phyloP scores from a whole-genome alignment of 2,888 invertebrate species.

The Smittia sp. region DNA sequence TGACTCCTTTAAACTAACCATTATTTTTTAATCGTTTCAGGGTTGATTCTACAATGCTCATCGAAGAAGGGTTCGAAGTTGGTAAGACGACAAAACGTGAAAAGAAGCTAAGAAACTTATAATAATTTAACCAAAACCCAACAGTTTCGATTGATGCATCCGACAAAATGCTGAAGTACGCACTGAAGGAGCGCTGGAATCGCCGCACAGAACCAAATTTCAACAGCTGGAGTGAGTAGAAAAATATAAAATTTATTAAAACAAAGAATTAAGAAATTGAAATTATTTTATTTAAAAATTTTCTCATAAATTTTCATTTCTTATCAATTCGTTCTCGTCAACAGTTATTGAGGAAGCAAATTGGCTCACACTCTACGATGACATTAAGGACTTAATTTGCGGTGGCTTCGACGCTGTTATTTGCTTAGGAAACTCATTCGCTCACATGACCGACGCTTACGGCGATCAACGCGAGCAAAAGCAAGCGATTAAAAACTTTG shows the following conservation, averaged over 20 bases:
- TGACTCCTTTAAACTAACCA: too few species aligned
- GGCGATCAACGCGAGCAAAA: slow-evolving; percentile 78
- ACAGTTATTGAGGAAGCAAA: slow-evolving; percentile 88
- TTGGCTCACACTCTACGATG: slow-evolving; percentile 77
- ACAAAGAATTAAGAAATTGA: background rate
- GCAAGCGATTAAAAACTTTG: slow-evolving; percentile 76
- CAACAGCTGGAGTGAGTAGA: slow-evolving; percentile 75
- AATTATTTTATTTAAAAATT: background rate
- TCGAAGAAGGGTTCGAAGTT: slow-evolving; percentile 83
- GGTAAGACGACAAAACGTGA: slow-evolving; percentile 46
- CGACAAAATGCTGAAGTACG: slow-evolving; percentile 90
- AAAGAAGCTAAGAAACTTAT: background rate
- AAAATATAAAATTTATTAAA: background rate
- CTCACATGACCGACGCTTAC: slow-evolving; percentile 76
- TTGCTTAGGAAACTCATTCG: slow-evolving; percentile 87
- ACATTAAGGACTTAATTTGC: slow-evolving; percentile 62
- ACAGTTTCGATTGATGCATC: slow-evolving; percentile 78
- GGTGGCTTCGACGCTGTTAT: slow-evolving; percentile 83
- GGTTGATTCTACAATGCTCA: slow-evolving; percentile 82
- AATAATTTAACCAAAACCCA: too few species aligned
- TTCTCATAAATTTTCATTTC: too few species aligned
- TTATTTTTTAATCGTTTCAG: slow-evolving; percentile 52
- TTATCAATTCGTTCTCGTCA: too few species aligned
- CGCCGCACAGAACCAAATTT: slow-evolving; percentile 73
- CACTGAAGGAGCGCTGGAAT: slow-evolving; percentile 80